These are phyloP conservation scores for Aphidoletes aphidimyza DNA, from an alignment of 2,888 invertebrate species.

Conservation along the genomic window DNA sequence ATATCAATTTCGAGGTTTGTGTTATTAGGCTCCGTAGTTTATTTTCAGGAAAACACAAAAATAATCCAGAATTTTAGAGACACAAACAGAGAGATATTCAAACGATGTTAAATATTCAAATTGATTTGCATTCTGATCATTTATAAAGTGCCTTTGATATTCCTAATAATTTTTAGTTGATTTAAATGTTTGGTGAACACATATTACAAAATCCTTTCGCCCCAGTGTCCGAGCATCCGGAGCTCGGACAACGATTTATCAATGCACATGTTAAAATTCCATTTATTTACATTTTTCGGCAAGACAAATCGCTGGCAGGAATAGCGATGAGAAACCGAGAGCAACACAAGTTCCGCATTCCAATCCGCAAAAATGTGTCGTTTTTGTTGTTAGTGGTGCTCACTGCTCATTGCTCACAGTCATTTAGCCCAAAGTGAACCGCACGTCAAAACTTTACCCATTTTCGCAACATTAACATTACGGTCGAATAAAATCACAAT, in stretches of 20 bases:
- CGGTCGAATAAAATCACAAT: constrained; percentile 41
- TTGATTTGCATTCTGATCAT: constrained; percentile 14
- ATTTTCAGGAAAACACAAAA: no score
- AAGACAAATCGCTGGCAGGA: constrained; percentile 7
- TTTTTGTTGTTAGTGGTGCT: not conserved
- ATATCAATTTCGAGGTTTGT: constrained; percentile 1
- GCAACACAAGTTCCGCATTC: constrained; percentile 19
- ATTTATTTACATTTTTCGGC: constrained; percentile 11
- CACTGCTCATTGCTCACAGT: not conserved
- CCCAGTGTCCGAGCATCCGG: not conserved
- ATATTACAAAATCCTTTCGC: no score
- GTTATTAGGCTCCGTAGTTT: not conserved
- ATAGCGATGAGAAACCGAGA: not conserved
- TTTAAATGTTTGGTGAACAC: not conserved
- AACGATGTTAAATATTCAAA: not conserved
- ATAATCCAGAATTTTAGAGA: not conserved
- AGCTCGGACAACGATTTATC: not conserved
- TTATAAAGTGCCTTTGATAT: constrained; percentile 39
- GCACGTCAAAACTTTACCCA: constrained; percentile 26
- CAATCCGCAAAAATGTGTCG: not conserved
- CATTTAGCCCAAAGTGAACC: constrained; percentile 25
- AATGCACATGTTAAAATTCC: constrained; percentile 49
- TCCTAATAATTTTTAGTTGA: not conserved
- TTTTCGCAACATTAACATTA: constrained; percentile 23
- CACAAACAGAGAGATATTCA: not conserved